Percentiles rank a stretch among this genome's conserved stretches.
These are phyloP conservation scores for Neolamprologus falcicula DNA, from an alignment of 2,113 vertebrate species.

Conservation along the genomic window DNA sequence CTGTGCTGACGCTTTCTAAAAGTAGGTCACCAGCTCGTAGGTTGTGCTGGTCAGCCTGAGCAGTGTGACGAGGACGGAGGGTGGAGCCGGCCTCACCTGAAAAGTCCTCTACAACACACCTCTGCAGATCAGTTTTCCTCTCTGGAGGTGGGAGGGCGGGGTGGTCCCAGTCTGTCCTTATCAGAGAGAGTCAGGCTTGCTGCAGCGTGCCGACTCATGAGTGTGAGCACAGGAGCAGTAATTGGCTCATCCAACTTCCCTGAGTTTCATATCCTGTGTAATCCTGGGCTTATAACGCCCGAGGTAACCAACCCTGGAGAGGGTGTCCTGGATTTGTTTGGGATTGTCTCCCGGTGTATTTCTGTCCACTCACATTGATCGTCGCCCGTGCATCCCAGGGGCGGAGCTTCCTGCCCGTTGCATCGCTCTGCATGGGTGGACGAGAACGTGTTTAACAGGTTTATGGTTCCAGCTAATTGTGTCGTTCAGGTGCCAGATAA, in stretches of 20 bases:
- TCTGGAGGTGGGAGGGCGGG: not conserved
- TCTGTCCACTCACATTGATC: slow-evolving; percentile 26
- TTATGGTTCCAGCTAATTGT: not conserved
- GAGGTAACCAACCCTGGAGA: slow-evolving; percentile 23
- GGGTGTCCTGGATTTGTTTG: slow-evolving; percentile 40
- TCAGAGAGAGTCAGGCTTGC: not conserved
- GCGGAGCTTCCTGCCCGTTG: not conserved
- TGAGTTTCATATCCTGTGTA: slow-evolving; percentile 35
- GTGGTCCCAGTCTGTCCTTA: not conserved
- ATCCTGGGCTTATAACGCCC: slow-evolving; percentile 46
- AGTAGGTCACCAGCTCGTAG: not conserved
- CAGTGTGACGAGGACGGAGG: not conserved
- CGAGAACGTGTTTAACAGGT: slow-evolving; percentile 8
- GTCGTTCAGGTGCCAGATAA: slow-evolving; percentile 11
- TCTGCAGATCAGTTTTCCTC: not conserved
- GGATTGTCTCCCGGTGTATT: slow-evolving; percentile 24
- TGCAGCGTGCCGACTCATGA: not conserved
- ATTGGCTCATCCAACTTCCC: slow-evolving; percentile 46
- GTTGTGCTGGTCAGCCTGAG: not conserved
- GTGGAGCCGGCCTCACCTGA: not conserved
- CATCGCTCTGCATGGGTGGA: not conserved
- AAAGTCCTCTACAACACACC: not conserved
- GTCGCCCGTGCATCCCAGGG: not conserved
- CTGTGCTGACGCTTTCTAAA: not conserved
- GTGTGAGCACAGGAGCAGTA: slow-evolving; percentile 36